Evolutionary conservation across 2,113 vertebrate species (phyloP).

Genomic region (Phylloscopus trochilus): DNA sequence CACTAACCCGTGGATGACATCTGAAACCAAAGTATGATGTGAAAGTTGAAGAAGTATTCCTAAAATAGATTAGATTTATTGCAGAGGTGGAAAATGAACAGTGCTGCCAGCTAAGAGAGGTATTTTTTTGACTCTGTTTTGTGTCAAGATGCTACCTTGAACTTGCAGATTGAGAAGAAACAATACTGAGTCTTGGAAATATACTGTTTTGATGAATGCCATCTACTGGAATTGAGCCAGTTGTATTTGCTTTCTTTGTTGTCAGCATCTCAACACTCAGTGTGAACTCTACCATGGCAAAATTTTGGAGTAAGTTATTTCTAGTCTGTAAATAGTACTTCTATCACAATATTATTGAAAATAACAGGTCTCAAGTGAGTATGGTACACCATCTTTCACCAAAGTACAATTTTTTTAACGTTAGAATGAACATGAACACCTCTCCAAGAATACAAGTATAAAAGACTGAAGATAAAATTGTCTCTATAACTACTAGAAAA

Average conservation of each 20-base stretch:
- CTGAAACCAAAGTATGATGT: slow-evolving; percentile 45
- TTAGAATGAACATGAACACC: neutral
- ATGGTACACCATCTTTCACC: slow-evolving; percentile 6
- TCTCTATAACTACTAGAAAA: neutral
- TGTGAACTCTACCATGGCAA: slow-evolving; percentile 47
- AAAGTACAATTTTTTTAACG: neutral
- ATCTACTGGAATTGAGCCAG: slow-evolving; percentile 49
- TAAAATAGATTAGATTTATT: slow-evolving; percentile 45
- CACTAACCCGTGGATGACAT: neutral
- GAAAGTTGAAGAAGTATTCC: slow-evolving; percentile 34
- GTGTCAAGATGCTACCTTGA: slow-evolving; percentile 49
- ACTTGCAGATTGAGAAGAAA: slow-evolving; percentile 60
- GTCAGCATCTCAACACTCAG: slow-evolving; percentile 52
- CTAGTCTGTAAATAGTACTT: slow-evolving; percentile 59
- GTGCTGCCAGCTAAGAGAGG: neutral
- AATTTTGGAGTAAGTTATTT: slow-evolving; percentile 64
- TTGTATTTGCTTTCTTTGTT: slow-evolving; percentile 57
- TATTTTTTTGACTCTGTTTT: neutral
- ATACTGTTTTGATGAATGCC: slow-evolving; percentile 34
- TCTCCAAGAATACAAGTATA: neutral
- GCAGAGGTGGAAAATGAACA: neutral
- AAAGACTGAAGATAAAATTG: neutral
- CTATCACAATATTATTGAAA: slow-evolving; percentile 67
- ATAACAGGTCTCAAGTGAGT: slow-evolving; percentile 58
- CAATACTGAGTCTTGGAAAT: slow-evolving; percentile 22